phyloP scores from a whole-genome alignment of 2,113 vertebrate genomes.

The Phaetusa simplex region DNA sequence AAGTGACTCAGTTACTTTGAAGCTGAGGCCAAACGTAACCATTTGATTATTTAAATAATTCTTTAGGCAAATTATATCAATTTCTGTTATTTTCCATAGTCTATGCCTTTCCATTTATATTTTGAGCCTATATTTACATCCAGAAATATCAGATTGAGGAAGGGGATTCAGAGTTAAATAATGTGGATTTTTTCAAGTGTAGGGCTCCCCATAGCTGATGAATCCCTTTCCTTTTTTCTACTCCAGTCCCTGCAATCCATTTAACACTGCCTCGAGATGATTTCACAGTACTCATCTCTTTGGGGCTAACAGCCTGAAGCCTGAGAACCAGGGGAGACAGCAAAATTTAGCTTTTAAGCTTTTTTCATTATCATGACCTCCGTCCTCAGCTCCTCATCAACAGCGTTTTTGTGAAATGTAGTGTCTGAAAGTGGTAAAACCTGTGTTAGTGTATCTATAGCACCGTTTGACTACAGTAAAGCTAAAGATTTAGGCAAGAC shows the following conservation, averaged over 20 bases:
- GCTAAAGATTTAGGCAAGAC: not conserved
- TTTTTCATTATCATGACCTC: not conserved
- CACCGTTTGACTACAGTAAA: not conserved
- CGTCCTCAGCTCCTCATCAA: not conserved
- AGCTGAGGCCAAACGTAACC: not conserved
- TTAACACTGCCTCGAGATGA: not conserved
- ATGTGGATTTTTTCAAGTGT: not conserved
- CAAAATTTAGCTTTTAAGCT: conserved; percentile 30
- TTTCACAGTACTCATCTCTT: conserved; percentile 3
- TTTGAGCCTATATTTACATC: not conserved
- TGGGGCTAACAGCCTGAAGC: not conserved
- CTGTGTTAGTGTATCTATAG: not conserved
- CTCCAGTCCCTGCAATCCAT: not conserved
- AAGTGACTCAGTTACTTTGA: not conserved
- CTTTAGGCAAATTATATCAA: not conserved
- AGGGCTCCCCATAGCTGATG: not conserved
- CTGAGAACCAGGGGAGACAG: not conserved
- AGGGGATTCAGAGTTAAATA: not conserved
- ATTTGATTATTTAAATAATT: not conserved
- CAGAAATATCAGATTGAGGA: not conserved
- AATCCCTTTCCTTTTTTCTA: not conserved
- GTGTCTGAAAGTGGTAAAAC: not conserved
- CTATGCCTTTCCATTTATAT: not conserved
- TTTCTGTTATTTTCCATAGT: not conserved
- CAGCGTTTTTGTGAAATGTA: not conserved